A percentile compares a stretch with the other conserved stretches of the same genome.
Evolutionary conservation across 2,797 vertebrate genomes (phyloP).

Genomic region (Rhinoraja longicauda): DNA sequence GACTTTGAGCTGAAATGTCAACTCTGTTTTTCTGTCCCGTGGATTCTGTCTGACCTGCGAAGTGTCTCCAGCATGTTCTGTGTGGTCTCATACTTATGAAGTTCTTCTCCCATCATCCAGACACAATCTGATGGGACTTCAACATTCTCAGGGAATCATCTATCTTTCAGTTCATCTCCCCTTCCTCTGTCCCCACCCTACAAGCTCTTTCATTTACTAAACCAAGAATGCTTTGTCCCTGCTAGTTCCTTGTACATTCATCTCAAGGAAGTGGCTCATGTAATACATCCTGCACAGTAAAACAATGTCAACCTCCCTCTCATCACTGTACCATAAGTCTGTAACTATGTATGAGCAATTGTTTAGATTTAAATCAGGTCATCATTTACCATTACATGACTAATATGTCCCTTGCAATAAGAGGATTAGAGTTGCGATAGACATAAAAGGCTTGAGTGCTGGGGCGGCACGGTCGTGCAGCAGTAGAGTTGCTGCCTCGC

Average conservation of each 20-base stretch:
- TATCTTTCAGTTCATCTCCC: not conserved
- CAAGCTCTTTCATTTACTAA: not conserved
- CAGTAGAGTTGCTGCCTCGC: too few species aligned
- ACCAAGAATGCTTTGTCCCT: not conserved
- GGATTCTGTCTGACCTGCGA: too few species aligned
- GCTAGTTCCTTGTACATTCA: not conserved
- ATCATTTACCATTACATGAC: not conserved
- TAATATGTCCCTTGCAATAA: not conserved
- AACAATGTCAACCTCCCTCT: too few species aligned
- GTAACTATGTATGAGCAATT: not conserved
- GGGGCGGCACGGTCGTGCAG: too few species aligned
- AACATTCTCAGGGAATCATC: not conserved
- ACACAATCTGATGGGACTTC: not conserved
- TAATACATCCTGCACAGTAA: not conserved
- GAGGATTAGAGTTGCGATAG: not conserved
- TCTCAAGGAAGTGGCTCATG: not conserved
- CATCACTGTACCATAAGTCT: not conserved
- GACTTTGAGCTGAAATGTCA: too few species aligned
- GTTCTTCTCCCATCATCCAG: not conserved
- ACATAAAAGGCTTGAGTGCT: too few species aligned
- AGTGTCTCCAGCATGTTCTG: too few species aligned
- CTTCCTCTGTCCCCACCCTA: not conserved
- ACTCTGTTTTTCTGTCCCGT: too few species aligned
- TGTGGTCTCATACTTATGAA: not conserved
- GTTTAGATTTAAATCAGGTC: not conserved